Conservation (phyloP, 2,888 invertebrate genomes). For the Psococerastis gibbosa region DNA sequence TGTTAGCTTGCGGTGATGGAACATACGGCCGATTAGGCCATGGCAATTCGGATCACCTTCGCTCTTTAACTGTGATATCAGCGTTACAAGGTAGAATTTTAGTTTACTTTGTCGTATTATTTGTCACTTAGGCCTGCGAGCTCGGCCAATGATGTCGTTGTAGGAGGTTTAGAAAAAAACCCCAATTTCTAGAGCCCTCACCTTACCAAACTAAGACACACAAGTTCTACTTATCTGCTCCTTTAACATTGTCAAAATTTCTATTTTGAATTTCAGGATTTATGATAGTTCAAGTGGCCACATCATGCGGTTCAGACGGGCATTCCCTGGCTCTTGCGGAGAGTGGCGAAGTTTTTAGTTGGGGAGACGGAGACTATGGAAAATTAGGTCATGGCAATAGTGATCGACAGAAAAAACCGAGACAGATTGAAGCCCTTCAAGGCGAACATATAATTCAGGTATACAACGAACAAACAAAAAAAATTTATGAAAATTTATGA, state of each 20-base stretch:
- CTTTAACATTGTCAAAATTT: too few species aligned
- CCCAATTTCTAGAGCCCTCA: too few species aligned
- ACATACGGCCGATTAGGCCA: constrained; percentile 42
- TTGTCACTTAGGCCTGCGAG: not conserved
- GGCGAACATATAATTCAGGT: constrained; percentile 38
- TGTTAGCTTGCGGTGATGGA: constrained; percentile 43
- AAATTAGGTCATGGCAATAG: constrained; percentile 45
- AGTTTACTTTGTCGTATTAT: not conserved
- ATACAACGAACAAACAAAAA: constrained; percentile 1
- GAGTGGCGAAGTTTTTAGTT: constrained; percentile 44
- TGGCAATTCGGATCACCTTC: constrained; percentile 42
- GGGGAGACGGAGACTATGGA: constrained; percentile 47
- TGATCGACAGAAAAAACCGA: constrained; percentile 38
- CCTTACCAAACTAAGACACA: too few species aligned
- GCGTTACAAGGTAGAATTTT: constrained; percentile 31
- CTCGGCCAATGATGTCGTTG: too few species aligned
- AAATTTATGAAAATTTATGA: not conserved
- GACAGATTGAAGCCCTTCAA: constrained; percentile 40
- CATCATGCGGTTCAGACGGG: constrained; percentile 43
- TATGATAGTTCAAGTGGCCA: constrained; percentile 38
- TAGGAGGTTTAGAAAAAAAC: too few species aligned
- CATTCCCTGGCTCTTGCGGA: constrained; percentile 42
- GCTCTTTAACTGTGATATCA: constrained; percentile 35
- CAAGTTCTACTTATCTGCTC: not conserved
- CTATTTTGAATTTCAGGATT: too few species aligned